A percentile compares a stretch with the other conserved stretches of the same genome.
These are phyloP conservation scores for Acronicta psi DNA, from an alignment of 2,888 invertebrate genomes.

Conservation along the genomic window DNA sequence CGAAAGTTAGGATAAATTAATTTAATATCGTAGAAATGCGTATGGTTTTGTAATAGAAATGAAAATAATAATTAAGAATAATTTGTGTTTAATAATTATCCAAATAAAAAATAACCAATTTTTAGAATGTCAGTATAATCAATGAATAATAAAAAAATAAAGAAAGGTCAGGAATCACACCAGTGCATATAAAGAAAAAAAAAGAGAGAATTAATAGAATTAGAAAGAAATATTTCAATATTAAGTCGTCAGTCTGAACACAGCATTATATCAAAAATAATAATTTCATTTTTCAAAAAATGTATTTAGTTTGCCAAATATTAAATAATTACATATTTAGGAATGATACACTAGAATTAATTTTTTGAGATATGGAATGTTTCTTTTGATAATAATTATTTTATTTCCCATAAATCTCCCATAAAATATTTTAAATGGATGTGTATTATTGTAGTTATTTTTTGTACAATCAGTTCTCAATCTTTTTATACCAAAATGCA, in stretches of 20 bases:
- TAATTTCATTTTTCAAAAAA: conserved; percentile 21
- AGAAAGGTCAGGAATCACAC: too few relatives aligned
- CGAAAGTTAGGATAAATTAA: not conserved
- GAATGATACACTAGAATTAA: conserved; percentile 21
- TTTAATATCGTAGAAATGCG: too few relatives aligned
- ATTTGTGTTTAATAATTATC: too few relatives aligned
- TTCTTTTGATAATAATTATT: conserved; percentile 25
- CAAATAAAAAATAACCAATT: too few relatives aligned
- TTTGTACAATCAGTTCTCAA: conserved; percentile 25
- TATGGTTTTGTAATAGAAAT: too few relatives aligned
- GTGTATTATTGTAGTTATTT: conserved; percentile 37
- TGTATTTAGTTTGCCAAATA: conserved; percentile 14
- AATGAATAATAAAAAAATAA: too few relatives aligned
- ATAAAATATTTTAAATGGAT: conserved; percentile 33
- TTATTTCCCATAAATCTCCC: conserved; percentile 21
- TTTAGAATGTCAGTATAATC: too few relatives aligned
- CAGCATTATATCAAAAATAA: conserved; percentile 31
- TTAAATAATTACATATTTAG: conserved; percentile 21
- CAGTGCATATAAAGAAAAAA: not conserved
- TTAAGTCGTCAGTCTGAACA: conserved; percentile 20
- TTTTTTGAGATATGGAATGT: conserved; percentile 41
- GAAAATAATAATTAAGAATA: too few relatives aligned
- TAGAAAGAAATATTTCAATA: not conserved
- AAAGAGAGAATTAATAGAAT: not conserved
- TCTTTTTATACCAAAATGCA: conserved; percentile 12